A percentile compares a stretch with the other conserved stretches of the same genome.
phyloP scores from a whole-genome alignment of 2,113 vertebrate species.

The Pomatorhinus ruficollis region DNA sequence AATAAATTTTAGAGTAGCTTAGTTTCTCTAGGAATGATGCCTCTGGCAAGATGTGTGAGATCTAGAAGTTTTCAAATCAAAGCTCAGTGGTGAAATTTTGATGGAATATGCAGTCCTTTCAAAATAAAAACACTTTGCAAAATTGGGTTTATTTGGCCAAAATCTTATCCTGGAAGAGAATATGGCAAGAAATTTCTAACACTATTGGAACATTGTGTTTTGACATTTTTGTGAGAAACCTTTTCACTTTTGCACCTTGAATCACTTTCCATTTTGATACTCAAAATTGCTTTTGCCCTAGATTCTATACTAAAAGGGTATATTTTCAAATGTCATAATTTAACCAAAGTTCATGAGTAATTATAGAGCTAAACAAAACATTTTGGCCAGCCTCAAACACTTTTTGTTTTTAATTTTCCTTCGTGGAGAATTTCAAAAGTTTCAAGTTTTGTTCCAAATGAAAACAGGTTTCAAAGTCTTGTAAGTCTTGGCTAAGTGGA shows the following conservation, averaged over 20 bases:
- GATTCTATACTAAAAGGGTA: background rate
- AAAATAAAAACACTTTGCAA: background rate
- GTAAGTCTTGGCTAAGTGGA: conserved; percentile 17
- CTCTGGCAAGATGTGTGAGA: conserved; percentile 45
- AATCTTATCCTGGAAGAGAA: conserved; percentile 30
- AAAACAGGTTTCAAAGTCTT: conserved; percentile 34
- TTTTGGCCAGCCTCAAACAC: conserved; percentile 23
- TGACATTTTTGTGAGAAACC: conserved; percentile 1
- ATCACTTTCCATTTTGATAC: conserved; percentile 1
- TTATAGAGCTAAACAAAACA: conserved; percentile 48
- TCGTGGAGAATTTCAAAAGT: conserved; percentile 4
- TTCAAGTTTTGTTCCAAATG: background rate
- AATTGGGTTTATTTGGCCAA: background rate
- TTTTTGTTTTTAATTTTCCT: conserved; percentile 47
- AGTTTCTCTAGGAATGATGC: conserved; percentile 64
- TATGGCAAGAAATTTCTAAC: background rate
- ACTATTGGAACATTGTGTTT: background rate
- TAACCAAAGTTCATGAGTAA: background rate
- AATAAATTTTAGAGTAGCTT: conserved; percentile 56
- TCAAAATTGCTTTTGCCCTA: conserved; percentile 4
- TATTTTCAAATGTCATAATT: conserved; percentile 18
- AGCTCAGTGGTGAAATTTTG: background rate
- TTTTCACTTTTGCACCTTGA: conserved; percentile 12
- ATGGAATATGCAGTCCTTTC: background rate
- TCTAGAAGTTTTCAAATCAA: conserved; percentile 36